Evolutionary conservation across 2,113 vertebrate genomes (phyloP).

Genomic region (Lophura nycthemera): DNA sequence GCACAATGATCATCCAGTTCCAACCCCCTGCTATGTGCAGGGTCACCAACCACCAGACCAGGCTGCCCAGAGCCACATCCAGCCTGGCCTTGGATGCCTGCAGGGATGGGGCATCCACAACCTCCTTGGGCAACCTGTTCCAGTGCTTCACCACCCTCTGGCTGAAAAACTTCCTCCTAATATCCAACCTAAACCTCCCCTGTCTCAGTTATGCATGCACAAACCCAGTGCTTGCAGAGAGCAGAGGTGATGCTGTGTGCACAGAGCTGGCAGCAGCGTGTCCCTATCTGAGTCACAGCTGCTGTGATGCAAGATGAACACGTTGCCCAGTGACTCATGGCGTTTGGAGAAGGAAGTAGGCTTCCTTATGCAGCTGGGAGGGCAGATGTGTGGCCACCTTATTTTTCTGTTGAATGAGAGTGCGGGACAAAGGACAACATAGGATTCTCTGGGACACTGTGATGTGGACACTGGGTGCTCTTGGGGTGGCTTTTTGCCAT

Average conservation of each 20-base stretch:
- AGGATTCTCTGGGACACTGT: rapidly evolving
- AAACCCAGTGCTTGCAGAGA: background rate
- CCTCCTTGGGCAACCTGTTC: no score
- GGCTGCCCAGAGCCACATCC: no score
- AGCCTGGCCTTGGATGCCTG: no score
- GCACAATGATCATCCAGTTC: no score
- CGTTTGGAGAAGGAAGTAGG: background rate
- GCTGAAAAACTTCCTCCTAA: no score
- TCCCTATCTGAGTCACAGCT: background rate
- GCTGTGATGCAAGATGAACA: background rate
- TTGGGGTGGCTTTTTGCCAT: background rate
- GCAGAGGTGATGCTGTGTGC: rapidly evolving
- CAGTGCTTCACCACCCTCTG: no score
- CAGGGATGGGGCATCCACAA: no score
- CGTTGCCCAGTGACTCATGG: background rate
- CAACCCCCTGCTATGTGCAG: no score
- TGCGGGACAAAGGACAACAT: rapidly evolving
- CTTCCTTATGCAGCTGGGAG: background rate
- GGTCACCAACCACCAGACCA: no score
- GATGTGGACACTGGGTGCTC: background rate
- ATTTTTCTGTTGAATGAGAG: background rate
- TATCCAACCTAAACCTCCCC: no score
- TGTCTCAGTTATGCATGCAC: no score
- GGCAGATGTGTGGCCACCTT: background rate
- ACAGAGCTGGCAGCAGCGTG: background rate